Evolutionary conservation across 2,888 invertebrate species (phyloP).

Genomic region (Athalia cordata): DNA sequence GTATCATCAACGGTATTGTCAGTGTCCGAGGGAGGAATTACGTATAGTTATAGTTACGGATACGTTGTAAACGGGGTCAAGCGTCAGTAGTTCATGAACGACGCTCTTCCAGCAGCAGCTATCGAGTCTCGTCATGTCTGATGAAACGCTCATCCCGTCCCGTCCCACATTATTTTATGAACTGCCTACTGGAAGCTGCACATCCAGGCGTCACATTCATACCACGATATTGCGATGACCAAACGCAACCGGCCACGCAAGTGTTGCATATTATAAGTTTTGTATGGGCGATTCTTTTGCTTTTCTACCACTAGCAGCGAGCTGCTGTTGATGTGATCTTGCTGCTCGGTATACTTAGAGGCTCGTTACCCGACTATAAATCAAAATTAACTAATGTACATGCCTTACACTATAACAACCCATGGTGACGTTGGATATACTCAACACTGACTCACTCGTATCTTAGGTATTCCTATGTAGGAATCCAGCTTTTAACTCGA

Average conservation of each 20-base stretch:
- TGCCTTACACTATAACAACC: neutral
- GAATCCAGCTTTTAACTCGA: too few species aligned
- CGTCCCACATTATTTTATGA: conserved; percentile 26
- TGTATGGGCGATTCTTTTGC: too few species aligned
- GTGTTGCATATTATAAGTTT: too few species aligned
- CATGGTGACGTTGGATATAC: neutral
- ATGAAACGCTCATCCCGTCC: conserved; percentile 15
- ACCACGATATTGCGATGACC: neutral
- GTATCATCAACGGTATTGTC: too few species aligned
- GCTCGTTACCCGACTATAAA: conserved; percentile 2
- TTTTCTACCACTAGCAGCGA: too few species aligned
- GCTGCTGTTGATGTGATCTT: neutral
- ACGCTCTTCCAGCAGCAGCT: too few species aligned
- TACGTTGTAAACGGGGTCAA: conserved; percentile 29
- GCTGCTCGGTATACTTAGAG: neutral
- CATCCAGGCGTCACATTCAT: neutral
- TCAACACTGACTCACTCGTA: neutral
- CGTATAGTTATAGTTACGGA: neutral
- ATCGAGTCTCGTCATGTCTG: neutral
- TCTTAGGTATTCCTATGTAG: neutral
- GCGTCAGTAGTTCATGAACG: conserved; percentile 2
- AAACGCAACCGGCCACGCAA: too few species aligned
- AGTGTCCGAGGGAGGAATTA: neutral
- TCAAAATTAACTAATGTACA: conserved; percentile 32
- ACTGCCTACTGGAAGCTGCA: neutral